These are phyloP conservation scores for Tragelaphus buxtoni DNA, from an alignment of 2,113 vertebrate species.

Conservation along the genomic window DNA sequence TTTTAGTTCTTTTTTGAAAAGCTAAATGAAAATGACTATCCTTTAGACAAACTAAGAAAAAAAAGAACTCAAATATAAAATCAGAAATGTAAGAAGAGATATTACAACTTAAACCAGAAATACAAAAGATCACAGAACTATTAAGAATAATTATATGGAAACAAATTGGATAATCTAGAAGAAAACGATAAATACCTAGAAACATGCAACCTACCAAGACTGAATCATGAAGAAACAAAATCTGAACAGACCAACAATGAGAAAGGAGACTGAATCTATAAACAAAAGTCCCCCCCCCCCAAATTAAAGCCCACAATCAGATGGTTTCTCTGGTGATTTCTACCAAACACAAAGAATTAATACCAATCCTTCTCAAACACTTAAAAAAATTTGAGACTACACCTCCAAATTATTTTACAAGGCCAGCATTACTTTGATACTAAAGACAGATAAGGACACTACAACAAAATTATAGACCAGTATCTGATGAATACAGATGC, in stretches of 20 bases:
- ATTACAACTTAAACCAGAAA: not conserved
- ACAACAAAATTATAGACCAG: not conserved
- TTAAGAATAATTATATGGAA: not conserved
- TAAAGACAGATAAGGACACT: not conserved
- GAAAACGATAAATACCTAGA: not conserved
- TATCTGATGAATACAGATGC: not conserved
- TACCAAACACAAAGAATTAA: not conserved
- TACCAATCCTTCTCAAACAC: not conserved
- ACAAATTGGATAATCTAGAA: not conserved
- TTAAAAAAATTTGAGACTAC: not conserved
- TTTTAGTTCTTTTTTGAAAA: not conserved
- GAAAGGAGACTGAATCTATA: not conserved
- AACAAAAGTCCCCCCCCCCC: not conserved
- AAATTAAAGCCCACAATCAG: not conserved
- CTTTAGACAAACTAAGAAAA: not conserved
- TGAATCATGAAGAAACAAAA: not conserved
- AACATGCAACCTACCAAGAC: too few relatives aligned
- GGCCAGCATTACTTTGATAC: not conserved
- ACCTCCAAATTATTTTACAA: not conserved
- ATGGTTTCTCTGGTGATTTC: not conserved
- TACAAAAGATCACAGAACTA: not conserved
- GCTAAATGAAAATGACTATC: not conserved
- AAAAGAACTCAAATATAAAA: not conserved
- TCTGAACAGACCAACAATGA: not conserved
- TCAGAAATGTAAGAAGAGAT: not conserved